Conservation (phyloP, 2,113 vertebrate species). For the Astur gentilis region DNA sequence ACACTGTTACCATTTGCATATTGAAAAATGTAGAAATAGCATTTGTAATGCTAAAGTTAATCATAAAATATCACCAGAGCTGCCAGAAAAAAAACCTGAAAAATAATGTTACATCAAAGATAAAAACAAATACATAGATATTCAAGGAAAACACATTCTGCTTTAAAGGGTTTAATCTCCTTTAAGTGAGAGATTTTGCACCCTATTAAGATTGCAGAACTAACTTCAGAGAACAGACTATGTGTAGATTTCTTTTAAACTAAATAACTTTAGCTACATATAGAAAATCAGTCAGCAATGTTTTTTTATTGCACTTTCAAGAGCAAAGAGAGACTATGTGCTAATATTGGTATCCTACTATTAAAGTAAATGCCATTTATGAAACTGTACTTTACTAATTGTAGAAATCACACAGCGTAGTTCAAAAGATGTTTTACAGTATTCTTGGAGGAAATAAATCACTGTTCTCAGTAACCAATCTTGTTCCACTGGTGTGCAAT, state of each 20-base stretch:
- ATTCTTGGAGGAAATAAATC: not conserved
- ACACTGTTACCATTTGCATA: not conserved
- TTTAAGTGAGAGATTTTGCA: not conserved
- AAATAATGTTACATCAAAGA: not conserved
- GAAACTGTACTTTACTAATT: not conserved
- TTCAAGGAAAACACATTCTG: not conserved
- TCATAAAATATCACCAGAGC: not conserved
- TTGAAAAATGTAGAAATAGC: not conserved
- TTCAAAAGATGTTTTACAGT: not conserved
- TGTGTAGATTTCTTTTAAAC: not conserved
- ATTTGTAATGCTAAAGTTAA: not conserved
- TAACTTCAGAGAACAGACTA: not conserved
- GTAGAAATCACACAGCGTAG: not conserved
- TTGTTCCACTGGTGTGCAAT: not conserved
- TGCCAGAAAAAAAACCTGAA: not conserved
- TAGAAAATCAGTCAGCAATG: not conserved
- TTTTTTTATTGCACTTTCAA: not conserved
- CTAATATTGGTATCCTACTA: not conserved
- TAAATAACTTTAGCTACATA: not conserved
- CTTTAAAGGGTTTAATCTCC: not conserved
- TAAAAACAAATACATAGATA: not conserved
- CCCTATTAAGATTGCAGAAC: not conserved
- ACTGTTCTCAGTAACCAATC: not conserved
- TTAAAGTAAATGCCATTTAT: not conserved
- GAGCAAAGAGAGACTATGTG: not conserved